Base-by-base conservation (phyloP, 1,140 invertebrate genomes). In the Saxidomus purpurata region DNA sequence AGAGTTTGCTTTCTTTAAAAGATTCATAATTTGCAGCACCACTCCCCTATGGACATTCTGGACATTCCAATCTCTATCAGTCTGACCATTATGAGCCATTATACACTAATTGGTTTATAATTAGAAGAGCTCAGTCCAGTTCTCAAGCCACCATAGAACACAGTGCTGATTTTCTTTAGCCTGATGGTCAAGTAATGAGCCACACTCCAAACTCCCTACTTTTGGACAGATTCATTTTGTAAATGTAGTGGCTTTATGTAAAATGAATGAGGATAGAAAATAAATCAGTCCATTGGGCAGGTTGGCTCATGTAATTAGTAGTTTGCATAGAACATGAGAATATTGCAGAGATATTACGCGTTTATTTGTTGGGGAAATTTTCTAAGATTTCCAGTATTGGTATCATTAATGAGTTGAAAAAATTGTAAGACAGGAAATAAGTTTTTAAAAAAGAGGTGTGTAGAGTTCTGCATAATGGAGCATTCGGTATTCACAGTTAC, bases 61-160 rank as follows among this genome's bases (percentile, higher is more conserved):
- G 28, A 28, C 76, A 79, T 79, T 52, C 76, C 52, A 59, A 82
- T 82, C 80, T 63, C 59, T 82, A 79, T 79, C 76, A 79, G 25
- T 25, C 3, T 79, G 76, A 79, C 76, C 76, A 79, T 79, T 79
- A 79, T 31, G 31, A 59, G 34, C 38, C 63, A 85, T 85, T 85
- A 85, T 34, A 43, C 61, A 85, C 83, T 85, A 85, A 85, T 85
- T 85, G 67, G 67, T 74, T 85, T 74, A 74, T 85, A 85, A 85
- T 85, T 82, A 82, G 55, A 34, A 43, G 80, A n/a, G n/a, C 19
- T 67, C 40, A 47, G 55, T 67, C 59, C 31, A 36, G 36, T 25
- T 40, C 22, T 43, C 22, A 40, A 28, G n/a, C 49, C 11, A 38
- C 52, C 34, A 38, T 38, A 82, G 34, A 61, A 31, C 52, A 63